Evolutionary conservation across 2,113 vertebrate genomes (phyloP), one percentile per base, ranked within the genome.

Genomic region (Thamnaconus septentrionalis): DNA sequence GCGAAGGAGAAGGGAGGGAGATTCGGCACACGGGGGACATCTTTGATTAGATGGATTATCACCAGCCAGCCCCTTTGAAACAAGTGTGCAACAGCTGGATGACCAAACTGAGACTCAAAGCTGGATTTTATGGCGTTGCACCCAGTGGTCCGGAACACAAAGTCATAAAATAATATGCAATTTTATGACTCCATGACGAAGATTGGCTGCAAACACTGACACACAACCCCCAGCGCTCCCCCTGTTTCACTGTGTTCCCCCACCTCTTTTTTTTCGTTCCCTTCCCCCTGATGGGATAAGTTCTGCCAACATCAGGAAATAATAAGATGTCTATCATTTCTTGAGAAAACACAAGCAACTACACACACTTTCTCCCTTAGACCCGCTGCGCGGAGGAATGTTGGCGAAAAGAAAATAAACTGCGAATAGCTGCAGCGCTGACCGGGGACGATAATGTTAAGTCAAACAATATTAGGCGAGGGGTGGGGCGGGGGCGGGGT

Each of bases 281-380:
- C 69, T 56, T 76, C 65, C 86, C 84, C 87, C 84, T 85, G 81
- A 71, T 76, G 80, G 75, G 79, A 78, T 59, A 82, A 31, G 73
- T 58, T 81, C 80, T 87, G 90, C 88, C 88, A 91, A 88, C 91
- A 91, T 92, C 89, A 90, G 90, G 88, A 91, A 91, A 87, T 89
- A 88, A 88, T 91, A 87, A 91, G 85, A 89, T 86, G 76, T 89
- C 86, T 81, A 85, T 89, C 76, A 89, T 88, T 86, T 89, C 73
- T 85, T 89, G 84, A 87, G 86, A 80, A 87, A 89, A 89, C 83
- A 89, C 78, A 81, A 90, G 88, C 79, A 86, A 87, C 79, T 85
- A 88, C 68, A 85, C 83, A 80, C 67, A 10, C 76, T 51, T 73
- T 75, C 77, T 41, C 72, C 69, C 46, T 60, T 3, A 76, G 80